Evolutionary conservation across 2,888 invertebrate genomes (phyloP).

Genomic region (Tortrix viridana): DNA sequence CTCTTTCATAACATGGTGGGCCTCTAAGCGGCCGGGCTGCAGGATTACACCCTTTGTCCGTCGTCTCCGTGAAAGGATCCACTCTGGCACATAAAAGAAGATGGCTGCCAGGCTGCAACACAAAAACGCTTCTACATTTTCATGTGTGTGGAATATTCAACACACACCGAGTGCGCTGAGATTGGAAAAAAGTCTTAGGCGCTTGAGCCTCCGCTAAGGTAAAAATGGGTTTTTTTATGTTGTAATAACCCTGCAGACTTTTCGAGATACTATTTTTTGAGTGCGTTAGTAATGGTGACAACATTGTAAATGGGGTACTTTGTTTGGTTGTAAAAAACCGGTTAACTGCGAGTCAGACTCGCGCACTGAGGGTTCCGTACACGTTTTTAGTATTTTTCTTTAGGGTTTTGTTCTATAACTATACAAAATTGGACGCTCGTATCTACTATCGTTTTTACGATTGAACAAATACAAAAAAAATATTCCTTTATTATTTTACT

Average conservation of each 20-base stretch:
- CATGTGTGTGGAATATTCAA: conserved; percentile 37
- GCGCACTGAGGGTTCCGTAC: too few species aligned
- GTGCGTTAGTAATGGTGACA: conserved; percentile 2
- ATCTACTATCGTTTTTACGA: too few species aligned
- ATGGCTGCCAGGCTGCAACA: conserved; percentile 33
- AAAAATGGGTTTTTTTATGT: conserved; percentile 30
- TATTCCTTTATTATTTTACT: too few species aligned
- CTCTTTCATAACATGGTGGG: conserved; percentile 14
- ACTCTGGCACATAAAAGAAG: conserved; percentile 37
- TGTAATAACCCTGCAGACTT: conserved; percentile 20
- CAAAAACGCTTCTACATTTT: conserved; percentile 32
- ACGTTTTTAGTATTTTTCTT: too few species aligned
- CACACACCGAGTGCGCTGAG: conserved; percentile 14
- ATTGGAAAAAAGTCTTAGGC: conserved; percentile 34
- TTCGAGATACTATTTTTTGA: not conserved
- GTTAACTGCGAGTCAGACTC: too few species aligned
- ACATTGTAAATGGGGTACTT: not conserved
- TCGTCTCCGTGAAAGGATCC: conserved; percentile 27
- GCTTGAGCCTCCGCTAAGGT: conserved; percentile 17
- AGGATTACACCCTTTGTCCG: conserved; percentile 35
- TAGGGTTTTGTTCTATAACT: too few species aligned
- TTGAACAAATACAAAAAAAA: too few species aligned
- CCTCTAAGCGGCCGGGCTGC: conserved; percentile 3
- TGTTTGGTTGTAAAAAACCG: not conserved
- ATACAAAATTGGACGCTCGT: too few species aligned